phyloP scores from a whole-genome alignment of 2,888 invertebrate genomes.

The Pollenia amentaria region DNA sequence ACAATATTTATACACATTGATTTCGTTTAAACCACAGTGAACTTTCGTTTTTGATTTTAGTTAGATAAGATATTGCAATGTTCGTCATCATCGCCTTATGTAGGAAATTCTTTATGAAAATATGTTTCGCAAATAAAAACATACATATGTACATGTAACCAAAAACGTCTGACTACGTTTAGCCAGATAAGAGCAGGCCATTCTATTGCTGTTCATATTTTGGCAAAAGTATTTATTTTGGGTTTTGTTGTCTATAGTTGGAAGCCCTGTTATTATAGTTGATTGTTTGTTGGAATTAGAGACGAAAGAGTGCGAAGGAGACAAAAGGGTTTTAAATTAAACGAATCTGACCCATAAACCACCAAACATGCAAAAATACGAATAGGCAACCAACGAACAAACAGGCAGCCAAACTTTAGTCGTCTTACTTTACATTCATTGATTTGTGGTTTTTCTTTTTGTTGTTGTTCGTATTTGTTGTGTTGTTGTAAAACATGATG shows the following conservation, averaged over 20 bases:
- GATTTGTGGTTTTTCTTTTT: conserved; percentile 36
- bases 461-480: conserved; percentile 39
- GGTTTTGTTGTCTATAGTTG: conserved; percentile 2
- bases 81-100: conserved; percentile 2
- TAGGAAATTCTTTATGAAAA: conserved; percentile 47
- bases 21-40: background rate
- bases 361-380: conserved; percentile 60
- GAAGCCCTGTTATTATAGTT: background rate
- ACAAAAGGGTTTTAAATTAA: conserved; percentile 67
- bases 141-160: background rate
- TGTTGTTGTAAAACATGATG: conserved; percentile 60
- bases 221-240: conserved; percentile 4
- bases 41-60: conserved; percentile 43
- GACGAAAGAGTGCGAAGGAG: background rate
- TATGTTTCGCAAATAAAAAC: conserved; percentile 14
- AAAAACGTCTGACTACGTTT: conserved; percentile 22
- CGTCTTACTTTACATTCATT: conserved; percentile 58
- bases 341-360: conserved; percentile 74
- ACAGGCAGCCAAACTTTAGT: conserved; percentile 41
- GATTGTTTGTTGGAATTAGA: background rate
- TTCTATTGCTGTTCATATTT: conserved; percentile 28
- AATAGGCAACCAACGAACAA: conserved; percentile 7
- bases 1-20: background rate
- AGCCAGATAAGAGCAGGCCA: conserved; percentile 20
- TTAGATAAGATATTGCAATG: background rate